These are phyloP conservation scores for Cephonodes hylas DNA, from an alignment of 2,888 invertebrate species.

Conservation along the genomic window DNA sequence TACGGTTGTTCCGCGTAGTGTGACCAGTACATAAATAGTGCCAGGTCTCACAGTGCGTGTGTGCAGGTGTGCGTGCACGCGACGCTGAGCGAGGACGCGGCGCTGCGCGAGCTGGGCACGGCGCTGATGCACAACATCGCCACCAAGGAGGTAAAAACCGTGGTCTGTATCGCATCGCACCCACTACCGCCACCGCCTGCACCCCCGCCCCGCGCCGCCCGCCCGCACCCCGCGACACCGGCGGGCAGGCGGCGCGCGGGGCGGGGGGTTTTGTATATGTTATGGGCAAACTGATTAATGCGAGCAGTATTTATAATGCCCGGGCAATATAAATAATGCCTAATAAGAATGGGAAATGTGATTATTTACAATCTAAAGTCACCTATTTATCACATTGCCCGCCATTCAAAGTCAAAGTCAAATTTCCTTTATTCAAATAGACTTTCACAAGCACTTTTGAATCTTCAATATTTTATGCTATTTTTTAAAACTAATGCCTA, in stretches of 20 bases:
- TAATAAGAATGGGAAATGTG: no score
- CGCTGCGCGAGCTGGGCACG: slow-evolving; percentile 89
- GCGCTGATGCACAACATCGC: slow-evolving; percentile 95
- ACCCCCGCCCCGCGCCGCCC: background rate
- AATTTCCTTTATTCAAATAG: no score
- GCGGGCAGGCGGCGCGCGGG: background rate
- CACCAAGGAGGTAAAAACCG: slow-evolving; percentile 98
- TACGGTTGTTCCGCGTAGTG: slow-evolving; percentile 55
- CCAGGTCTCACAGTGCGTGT: background rate
- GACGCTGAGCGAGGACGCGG: slow-evolving; percentile 85
- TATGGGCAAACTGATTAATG: no score
- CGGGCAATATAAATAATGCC: no score
- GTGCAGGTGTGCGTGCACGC: slow-evolving; percentile 91
- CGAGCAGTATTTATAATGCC: no score
- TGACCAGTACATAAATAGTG: background rate
- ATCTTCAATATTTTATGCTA: no score
- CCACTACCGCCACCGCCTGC: slow-evolving; percentile 22
- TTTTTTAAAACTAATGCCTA: no score
- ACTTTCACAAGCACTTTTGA: no score
- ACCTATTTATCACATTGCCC: no score
- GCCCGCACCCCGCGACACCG: background rate
- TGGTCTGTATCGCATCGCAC: slow-evolving; percentile 88
- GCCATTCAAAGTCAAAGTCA: no score
- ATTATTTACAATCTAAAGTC: no score
- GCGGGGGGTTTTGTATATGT: no score